phyloP scores from a whole-genome alignment of 2,113 vertebrate genomes.

The Anarhynchus alexandrinus region DNA sequence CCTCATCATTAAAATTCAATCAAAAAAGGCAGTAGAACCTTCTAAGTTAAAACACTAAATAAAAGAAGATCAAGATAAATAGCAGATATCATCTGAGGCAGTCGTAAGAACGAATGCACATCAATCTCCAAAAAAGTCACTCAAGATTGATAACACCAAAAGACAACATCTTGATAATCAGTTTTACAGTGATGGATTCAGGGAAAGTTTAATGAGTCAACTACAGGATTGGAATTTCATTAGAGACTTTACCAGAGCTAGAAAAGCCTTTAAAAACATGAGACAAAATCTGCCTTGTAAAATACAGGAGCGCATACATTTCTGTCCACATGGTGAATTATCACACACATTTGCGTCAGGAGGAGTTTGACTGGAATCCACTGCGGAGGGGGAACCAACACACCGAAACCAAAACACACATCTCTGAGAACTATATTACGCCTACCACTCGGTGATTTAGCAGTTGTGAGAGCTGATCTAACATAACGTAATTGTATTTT shows the following conservation, averaged over 20 bases:
- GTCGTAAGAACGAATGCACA: conserved; percentile 76
- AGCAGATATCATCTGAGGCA: conserved; percentile 76
- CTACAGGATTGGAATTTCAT: conserved; percentile 68
- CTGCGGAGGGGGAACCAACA: background rate
- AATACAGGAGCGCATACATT: background rate
- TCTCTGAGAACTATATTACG: conserved; percentile 7
- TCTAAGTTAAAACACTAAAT: conserved; percentile 75
- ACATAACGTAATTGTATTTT: conserved; percentile 56
- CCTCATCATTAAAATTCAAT: conserved; percentile 58
- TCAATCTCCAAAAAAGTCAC: conserved; percentile 79
- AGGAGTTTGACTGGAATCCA: conserved; percentile 47
- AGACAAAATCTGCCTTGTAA: conserved; percentile 32
- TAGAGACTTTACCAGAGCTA: background rate
- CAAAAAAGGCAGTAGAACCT: conserved; percentile 53
- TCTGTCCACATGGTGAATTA: background rate
- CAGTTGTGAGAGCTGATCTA: conserved; percentile 55
- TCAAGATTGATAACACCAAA: conserved; percentile 81
- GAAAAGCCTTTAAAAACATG: background rate
- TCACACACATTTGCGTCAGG: conserved; percentile 52
- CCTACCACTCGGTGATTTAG: conserved; percentile 7
- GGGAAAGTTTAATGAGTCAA: conserved; percentile 75
- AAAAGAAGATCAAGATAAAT: conserved; percentile 88
- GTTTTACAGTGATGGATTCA: conserved; percentile 86
- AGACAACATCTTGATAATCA: conserved; percentile 84
- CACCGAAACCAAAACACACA: background rate